These are phyloP conservation scores for Telmatochromis brichardi DNA, from an alignment of 2,113 vertebrate genomes.

Conservation along the genomic window DNA sequence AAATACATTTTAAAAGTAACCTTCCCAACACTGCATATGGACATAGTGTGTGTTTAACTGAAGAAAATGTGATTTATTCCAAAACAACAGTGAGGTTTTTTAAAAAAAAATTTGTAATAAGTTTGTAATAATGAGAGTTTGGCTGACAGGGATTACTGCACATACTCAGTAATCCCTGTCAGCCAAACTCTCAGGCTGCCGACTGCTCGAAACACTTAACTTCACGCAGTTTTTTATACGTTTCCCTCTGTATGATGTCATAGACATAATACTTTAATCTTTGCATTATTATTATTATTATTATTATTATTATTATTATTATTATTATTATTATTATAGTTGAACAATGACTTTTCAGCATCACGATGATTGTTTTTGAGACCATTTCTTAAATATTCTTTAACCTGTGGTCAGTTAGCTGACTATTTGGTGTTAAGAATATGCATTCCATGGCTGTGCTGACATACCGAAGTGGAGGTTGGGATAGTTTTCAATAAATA, in stretches of 20 bases:
- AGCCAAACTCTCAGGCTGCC: background rate
- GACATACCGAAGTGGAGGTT: rapidly evolving
- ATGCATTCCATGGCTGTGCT: background rate
- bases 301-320: background rate
- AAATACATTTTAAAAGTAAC: no score
- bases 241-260: background rate
- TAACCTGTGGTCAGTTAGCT: background rate
- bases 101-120: rapidly evolving
- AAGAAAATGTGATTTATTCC: background rate
- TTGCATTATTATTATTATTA: background rate
- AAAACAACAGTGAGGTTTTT: background rate
- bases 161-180: background rate
- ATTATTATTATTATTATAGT: background rate
- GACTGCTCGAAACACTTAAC: background rate
- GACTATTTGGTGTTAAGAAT: background rate
- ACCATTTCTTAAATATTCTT: background rate
- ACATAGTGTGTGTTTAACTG: background rate
- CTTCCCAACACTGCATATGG: background rate
- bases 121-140: background rate
- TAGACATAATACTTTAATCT: background rate
- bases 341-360: background rate
- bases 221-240: background rate
- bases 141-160: background rate
- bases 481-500: background rate
- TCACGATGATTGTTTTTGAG: background rate